phyloP scores from a whole-genome alignment of 2,797 vertebrate species.

The Antrozous pallidus region DNA sequence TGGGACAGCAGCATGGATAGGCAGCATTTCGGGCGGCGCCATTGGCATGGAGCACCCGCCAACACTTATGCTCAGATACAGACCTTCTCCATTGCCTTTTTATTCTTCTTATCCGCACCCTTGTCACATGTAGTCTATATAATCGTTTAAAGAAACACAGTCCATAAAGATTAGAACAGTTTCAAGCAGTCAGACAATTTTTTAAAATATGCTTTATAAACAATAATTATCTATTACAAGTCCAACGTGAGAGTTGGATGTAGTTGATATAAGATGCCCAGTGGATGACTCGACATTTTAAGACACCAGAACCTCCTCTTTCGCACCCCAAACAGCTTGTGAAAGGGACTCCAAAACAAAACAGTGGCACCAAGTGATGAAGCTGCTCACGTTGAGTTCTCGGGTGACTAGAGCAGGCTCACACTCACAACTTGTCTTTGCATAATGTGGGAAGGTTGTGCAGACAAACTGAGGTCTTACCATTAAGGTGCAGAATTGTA shows the following conservation, averaged over 20 bases:
- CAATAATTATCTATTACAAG: neutral
- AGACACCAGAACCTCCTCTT: neutral
- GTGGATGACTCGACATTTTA: neutral
- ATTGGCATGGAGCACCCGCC: neutral
- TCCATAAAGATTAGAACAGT: neutral
- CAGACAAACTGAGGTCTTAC: neutral
- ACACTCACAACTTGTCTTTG: neutral
- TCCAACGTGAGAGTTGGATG: neutral
- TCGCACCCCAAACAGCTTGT: too few species aligned
- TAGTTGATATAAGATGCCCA: neutral
- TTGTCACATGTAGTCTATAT: neutral
- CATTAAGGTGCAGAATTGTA: neutral
- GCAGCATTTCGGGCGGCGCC: neutral
- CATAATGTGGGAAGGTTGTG: neutral
- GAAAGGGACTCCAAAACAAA: accelerated
- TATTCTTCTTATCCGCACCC: neutral
- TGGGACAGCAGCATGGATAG: accelerated
- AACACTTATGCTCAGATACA: neutral
- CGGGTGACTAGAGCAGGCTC: neutral
- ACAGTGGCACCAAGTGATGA: accelerated
- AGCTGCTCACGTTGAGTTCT: neutral
- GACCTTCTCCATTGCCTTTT: neutral
- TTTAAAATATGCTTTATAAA: neutral
- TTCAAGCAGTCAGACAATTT: neutral
- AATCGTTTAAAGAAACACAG: neutral